Base-by-base conservation (phyloP, 2,113 vertebrate species). In the Calidris pygmaea region DNA sequence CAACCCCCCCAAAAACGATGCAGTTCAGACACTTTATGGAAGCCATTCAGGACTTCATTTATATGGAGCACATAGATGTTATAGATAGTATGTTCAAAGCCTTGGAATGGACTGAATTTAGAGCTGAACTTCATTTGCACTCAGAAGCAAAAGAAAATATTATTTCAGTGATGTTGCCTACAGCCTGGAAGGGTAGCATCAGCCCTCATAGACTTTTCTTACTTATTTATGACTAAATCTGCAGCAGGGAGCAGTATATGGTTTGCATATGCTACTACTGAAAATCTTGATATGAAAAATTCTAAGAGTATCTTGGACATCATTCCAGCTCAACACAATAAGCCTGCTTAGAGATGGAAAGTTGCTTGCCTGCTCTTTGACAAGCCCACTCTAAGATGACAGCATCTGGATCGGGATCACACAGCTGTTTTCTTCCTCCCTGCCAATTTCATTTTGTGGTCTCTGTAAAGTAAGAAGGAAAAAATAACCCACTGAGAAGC, bases 401-500 rank as follows among this genome's bases (percentile, higher is more conserved):
- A 79, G n/a, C 34, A 34, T 74, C 41, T 85, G 62, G 55, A 47
- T 9, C 55, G 35, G 66, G 30, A 75, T 81, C 70, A 78, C n/a
- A 45, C 32, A 87, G 43, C 21, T 81, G 47, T 79, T 95, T 93
- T 93, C 70, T 68, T 67, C 32, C 30, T 65, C 37, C 24, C 14
- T 74, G 55, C 3, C 34, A 59, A 14, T 19, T 63, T 82, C 34
- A 87, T 84, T 87, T 53, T 43, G 48, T 48, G 37, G 8, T 73
- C 53, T 95, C 70, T 79, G 35, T 93, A 62, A 81, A 90, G 62
- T 45, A 71, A 76, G 50, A 93, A 92, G 30, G 23, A 35, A 78
- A 91, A 94, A 93, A 71, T 53, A 77, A 81, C 72, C 39, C 52
- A 78, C 79, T 59, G 93, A 89, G 91, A 93, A 81, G 63, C 66